Evolutionary conservation across 2,113 vertebrate species (phyloP).

Genomic region (Sebastes schlegelii): DNA sequence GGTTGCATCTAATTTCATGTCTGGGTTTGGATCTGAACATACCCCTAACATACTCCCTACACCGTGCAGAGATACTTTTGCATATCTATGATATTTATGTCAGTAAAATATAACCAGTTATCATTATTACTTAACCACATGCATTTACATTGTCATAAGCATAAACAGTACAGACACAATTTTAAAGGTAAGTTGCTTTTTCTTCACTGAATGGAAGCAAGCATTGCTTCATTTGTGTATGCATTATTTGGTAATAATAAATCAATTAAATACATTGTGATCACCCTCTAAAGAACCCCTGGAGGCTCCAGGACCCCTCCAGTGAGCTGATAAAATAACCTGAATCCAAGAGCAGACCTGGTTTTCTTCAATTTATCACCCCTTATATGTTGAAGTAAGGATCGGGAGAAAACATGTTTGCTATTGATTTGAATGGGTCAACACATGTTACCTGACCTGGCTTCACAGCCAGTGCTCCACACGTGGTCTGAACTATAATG

Average conservation of each 20-base stretch:
- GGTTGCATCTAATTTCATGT: neutral
- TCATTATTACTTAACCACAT: neutral
- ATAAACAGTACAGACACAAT: neutral
- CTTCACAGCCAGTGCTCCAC: neutral
- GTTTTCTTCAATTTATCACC: neutral
- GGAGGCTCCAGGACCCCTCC: neutral
- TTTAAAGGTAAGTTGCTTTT: neutral
- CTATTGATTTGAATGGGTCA: neutral
- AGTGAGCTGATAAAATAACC: neutral
- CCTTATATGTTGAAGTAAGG: neutral
- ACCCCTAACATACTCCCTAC: neutral
- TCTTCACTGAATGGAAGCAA: neutral
- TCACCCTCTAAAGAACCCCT: neutral
- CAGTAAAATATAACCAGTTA: neutral
- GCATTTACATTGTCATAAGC: neutral
- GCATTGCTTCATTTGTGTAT: neutral
- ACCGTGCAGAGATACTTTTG: neutral
- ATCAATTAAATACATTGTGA: neutral
- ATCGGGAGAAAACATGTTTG: neutral
- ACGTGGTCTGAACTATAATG: neutral
- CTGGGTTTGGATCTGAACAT: neutral
- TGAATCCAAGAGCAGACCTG: neutral
- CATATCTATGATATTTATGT: neutral
- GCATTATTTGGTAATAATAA: neutral
- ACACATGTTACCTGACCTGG: neutral